Conservation (phyloP, 2,113 vertebrate species). For the Colistium nudipinnis region DNA sequence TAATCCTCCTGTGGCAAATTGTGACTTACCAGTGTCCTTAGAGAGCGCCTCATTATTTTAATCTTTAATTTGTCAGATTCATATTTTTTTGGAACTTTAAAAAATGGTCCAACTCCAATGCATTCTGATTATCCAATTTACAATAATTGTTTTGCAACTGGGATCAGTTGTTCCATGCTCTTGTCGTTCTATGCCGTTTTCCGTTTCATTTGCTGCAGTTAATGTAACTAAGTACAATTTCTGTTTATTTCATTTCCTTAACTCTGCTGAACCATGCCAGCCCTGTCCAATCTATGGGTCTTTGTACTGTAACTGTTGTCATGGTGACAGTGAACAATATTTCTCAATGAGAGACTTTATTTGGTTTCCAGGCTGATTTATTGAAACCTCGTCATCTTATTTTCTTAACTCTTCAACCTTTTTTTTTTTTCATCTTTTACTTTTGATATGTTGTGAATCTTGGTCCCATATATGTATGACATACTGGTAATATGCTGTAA, state of each 20-base stretch:
- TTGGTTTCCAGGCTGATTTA: constrained; percentile 42
- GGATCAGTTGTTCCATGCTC: background rate
- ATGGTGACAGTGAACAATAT: constrained; percentile 63
- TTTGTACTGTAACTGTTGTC: constrained; percentile 70
- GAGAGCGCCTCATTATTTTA: background rate
- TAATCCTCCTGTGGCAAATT: background rate
- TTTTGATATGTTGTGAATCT: constrained; percentile 72
- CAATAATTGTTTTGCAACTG: background rate
- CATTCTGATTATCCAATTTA: background rate
- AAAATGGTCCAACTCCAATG: background rate
- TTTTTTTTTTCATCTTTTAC: constrained; percentile 64
- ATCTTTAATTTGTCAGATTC: background rate
- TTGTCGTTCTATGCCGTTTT: background rate
- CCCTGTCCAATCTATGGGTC: constrained; percentile 57
- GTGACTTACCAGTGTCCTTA: background rate
- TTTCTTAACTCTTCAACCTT: constrained; percentile 40
- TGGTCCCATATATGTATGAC: constrained; percentile 44
- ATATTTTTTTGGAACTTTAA: background rate
- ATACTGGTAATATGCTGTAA: constrained; percentile 54
- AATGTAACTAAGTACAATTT: constrained; percentile 25
- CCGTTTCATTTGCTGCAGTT: background rate
- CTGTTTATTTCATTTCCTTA: background rate
- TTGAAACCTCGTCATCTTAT: constrained; percentile 61
- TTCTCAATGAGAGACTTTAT: constrained; percentile 43
- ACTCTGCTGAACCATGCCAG: constrained; percentile 48